phyloP scores from a whole-genome alignment of 2,888 invertebrate species.

The Pardosa pseudoannulata region DNA sequence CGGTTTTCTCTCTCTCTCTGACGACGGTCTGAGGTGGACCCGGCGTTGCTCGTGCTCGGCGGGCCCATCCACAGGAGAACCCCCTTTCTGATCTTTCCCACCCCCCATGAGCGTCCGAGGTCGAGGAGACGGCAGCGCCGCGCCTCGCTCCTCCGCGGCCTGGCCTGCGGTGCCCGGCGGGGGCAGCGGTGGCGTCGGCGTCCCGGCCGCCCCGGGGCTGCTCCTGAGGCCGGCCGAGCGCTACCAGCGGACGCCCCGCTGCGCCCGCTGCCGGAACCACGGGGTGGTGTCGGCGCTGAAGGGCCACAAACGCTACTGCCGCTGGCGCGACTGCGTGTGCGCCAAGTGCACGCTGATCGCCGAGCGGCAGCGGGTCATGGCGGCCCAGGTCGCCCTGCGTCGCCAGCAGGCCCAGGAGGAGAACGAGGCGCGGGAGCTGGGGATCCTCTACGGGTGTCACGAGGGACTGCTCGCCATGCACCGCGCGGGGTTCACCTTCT shows the following conservation, averaged over 20 bases:
- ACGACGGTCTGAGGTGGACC: background rate
- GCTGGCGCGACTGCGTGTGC: conserved; percentile 98
- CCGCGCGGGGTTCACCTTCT: conserved; percentile 75
- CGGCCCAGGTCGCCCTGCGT: conserved; percentile 87
- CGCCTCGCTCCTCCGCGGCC: conserved; percentile 70
- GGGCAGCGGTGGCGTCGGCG: conserved; percentile 72
- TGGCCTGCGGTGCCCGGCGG: conserved; percentile 46
- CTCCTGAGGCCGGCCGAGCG: conserved; percentile 81
- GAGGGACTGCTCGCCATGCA: conserved; percentile 76
- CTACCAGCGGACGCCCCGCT: conserved; percentile 97
- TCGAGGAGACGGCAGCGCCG: conserved; percentile 47
- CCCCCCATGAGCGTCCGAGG: conserved; percentile 46
- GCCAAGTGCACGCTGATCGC: conserved; percentile 99
- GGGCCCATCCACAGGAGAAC: too few species aligned
- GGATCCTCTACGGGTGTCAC: conserved; percentile 87
- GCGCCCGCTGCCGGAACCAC: conserved; percentile 97
- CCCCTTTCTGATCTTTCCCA: background rate
- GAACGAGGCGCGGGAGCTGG: conserved; percentile 96
- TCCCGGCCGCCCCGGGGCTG: conserved; percentile 63
- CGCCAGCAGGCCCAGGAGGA: conserved; percentile 90
- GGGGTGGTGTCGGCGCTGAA: conserved; percentile 94
- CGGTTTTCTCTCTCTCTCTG: too few species aligned
- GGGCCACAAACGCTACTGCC: conserved; percentile 88
- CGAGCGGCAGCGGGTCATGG: conserved; percentile 98
- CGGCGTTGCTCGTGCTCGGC: background rate